Conservation (phyloP, 2,113 vertebrate genomes). For the Gobiocypris rarus region DNA sequence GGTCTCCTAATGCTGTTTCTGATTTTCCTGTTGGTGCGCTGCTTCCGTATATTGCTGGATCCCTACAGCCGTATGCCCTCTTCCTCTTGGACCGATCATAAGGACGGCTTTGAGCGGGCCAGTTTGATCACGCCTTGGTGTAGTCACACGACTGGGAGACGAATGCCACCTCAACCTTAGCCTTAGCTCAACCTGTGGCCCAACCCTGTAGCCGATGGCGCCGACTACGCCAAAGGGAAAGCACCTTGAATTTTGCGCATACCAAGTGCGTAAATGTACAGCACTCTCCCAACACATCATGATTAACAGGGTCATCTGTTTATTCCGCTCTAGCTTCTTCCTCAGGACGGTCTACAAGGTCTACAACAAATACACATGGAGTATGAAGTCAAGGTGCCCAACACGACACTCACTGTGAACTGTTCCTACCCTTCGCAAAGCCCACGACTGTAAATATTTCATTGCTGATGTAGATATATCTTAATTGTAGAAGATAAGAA, state of each 20-base stretch:
- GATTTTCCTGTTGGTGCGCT: slow-evolving; percentile 94
- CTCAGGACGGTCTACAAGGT: slow-evolving; percentile 15
- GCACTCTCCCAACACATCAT: not conserved
- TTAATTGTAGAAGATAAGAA: not conserved
- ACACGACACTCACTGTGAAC: slow-evolving; percentile 23
- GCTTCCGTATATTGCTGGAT: slow-evolving; percentile 96
- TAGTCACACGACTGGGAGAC: slow-evolving; percentile 62
- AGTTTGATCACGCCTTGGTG: slow-evolving; percentile 97
- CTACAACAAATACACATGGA: not conserved
- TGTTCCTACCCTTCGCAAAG: not conserved
- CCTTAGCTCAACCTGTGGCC: too few species aligned
- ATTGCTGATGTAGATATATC: not conserved
- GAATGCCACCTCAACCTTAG: not conserved
- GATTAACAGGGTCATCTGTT: slow-evolving; percentile 9
- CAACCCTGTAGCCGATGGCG: slow-evolving; percentile 14
- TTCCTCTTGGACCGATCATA: slow-evolving; percentile 97
- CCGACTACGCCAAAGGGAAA: too few species aligned
- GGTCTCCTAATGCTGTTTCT: slow-evolving; percentile 92
- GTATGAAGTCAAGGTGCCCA: not conserved
- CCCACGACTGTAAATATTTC: not conserved
- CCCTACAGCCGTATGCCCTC: slow-evolving; percentile 98
- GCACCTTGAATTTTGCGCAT: too few species aligned
- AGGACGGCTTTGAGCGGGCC: slow-evolving; percentile 94
- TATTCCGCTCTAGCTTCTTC: not conserved
- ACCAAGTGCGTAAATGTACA: too few species aligned